phyloP scores from a whole-genome alignment of 1,140 invertebrate genomes.

The Aphis craccivora region DNA sequence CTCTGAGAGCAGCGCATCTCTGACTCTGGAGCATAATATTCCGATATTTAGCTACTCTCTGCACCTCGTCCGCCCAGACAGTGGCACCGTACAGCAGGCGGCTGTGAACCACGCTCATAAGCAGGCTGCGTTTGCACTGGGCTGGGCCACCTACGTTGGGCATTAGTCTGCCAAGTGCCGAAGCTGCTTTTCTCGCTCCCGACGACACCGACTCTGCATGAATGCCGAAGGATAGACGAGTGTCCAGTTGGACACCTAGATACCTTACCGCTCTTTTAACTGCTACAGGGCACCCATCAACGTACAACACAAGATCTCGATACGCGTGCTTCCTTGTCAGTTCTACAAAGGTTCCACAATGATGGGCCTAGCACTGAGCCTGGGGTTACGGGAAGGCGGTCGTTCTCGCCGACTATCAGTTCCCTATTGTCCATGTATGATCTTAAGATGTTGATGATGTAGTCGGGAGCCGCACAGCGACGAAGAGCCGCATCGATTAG shows the following conservation, averaged over 20 bases:
- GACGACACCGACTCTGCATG: not conserved
- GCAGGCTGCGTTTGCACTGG: not conserved
- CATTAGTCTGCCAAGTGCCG: not conserved
- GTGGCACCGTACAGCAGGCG: not conserved
- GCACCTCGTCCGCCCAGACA: not conserved
- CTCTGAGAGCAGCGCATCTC: too few relatives aligned
- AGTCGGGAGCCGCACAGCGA: too few relatives aligned
- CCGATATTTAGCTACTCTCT: not conserved
- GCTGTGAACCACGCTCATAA: not conserved
- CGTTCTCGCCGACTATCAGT: too few relatives aligned
- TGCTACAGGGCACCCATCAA: not conserved
- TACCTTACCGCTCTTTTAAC: not conserved
- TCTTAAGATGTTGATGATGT: too few relatives aligned
- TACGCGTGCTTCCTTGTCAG: not conserved
- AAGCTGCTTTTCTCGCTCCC: not conserved
- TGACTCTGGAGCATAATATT: not conserved
- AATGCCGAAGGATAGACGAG: not conserved
- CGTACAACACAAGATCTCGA: not conserved
- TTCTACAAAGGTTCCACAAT: not conserved
- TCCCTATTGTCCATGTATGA: too few relatives aligned
- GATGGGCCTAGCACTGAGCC: not conserved
- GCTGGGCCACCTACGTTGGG: not conserved
- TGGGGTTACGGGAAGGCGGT: not conserved
- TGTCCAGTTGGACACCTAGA: not conserved
- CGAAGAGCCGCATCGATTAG: too few relatives aligned